These are phyloP conservation scores for Drosophila differens DNA, from an alignment of 2,888 invertebrate species.

Conservation along the genomic window DNA sequence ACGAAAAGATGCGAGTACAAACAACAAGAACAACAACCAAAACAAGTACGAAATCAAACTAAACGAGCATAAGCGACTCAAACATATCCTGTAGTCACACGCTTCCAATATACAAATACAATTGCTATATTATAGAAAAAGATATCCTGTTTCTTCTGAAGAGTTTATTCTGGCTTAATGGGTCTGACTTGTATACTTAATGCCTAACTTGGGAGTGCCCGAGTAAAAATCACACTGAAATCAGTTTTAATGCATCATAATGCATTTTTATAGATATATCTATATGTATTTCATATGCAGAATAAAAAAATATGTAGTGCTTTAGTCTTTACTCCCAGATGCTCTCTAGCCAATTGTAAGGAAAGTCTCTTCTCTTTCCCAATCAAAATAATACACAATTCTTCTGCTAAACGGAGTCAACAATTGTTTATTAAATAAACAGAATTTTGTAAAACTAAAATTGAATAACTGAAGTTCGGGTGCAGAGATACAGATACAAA, in stretches of 20 bases:
- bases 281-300: neutral
- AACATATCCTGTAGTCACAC: slow-evolving; percentile 26
- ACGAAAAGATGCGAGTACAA: slow-evolving; percentile 58
- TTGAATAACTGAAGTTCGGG: neutral
- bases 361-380: neutral
- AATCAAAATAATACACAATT: neutral
- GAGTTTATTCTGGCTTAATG: too few relatives aligned
- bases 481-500: neutral
- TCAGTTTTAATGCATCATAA: neutral
- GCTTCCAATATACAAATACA: too few relatives aligned
- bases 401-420: too few relatives aligned
- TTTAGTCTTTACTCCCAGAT: neutral
- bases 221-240: neutral
- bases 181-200: neutral
- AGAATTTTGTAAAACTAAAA: neutral
- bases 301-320: neutral
- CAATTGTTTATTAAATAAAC: too few relatives aligned
- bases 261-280: neutral
- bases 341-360: neutral
- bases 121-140: too few relatives aligned
- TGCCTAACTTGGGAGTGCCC: neutral
- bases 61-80: too few relatives aligned
- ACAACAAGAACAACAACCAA: slow-evolving; percentile 39
- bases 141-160: too few relatives aligned
- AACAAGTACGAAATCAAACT: slow-evolving; percentile 12